phyloP scores from a whole-genome alignment of 2,113 vertebrate species.

The Lepisosteus osseus region DNA sequence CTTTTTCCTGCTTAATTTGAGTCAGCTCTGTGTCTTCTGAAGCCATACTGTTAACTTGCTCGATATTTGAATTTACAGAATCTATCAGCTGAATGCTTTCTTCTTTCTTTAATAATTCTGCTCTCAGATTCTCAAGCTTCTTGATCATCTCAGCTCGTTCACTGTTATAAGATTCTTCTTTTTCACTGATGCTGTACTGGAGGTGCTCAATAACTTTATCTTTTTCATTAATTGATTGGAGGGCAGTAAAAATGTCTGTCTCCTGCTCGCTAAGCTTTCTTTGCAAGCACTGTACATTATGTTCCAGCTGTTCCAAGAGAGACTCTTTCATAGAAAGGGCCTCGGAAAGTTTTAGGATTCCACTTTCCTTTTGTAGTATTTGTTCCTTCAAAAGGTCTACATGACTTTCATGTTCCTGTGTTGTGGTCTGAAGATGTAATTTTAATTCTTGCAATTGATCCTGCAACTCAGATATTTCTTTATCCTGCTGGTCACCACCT shows the following conservation, averaged over 20 bases:
- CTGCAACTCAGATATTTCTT: conserved; percentile 44
- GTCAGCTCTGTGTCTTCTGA: conserved; percentile 28
- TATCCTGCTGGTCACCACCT: conserved; percentile 48
- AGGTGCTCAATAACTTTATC: conserved; percentile 50
- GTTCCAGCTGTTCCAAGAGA: conserved; percentile 41
- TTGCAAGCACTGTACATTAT: conserved; percentile 41
- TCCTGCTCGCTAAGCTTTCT: conserved; percentile 56
- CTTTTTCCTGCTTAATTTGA: conserved; percentile 62
- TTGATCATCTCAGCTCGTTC: conserved; percentile 49
- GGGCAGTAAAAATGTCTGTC: conserved; percentile 39
- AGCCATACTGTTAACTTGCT: conserved; percentile 8
- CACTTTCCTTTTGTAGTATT: conserved; percentile 55
- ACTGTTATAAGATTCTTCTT: conserved; percentile 40
- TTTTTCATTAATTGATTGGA: conserved; percentile 58
- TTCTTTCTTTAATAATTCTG: conserved; percentile 45
- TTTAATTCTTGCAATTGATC: conserved; percentile 49
- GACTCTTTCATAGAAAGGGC: conserved; percentile 42
- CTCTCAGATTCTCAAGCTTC: conserved; percentile 55
- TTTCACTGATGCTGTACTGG: conserved; percentile 47
- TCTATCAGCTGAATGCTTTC: conserved; percentile 28
- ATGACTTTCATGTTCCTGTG: conserved; percentile 43
- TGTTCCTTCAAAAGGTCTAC: conserved; percentile 54
- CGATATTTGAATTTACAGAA: conserved; percentile 12
- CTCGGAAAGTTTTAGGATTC: conserved; percentile 44
- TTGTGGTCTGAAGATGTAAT: conserved; percentile 42